Conservation (phyloP, 1,140 invertebrate genomes). For the Halyomorpha halys region DNA sequence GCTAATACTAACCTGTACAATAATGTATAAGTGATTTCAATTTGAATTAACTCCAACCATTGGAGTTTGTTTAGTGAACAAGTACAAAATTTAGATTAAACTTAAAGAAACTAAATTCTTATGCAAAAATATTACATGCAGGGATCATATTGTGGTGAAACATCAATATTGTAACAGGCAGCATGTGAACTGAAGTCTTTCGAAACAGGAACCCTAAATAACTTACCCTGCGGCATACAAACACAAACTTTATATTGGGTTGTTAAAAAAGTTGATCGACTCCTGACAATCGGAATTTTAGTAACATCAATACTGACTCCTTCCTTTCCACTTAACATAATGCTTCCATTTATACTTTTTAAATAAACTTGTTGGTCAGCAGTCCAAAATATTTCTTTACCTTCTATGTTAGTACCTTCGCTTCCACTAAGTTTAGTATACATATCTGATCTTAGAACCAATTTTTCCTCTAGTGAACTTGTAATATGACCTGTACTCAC, state of each 20-base stretch:
- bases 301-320: constrained; percentile 60
- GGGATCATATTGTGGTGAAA: constrained; percentile 50
- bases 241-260: constrained; percentile 73
- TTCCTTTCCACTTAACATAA: constrained; percentile 52
- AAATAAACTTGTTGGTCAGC: constrained; percentile 71
- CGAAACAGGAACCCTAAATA: constrained; percentile 63
- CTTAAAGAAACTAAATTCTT: too few relatives aligned
- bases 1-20: too few relatives aligned
- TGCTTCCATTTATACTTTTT: constrained; percentile 65
- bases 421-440: constrained; percentile 29
- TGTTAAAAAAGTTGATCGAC: constrained; percentile 45
- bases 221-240: constrained; percentile 73
- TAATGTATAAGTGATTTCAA: too few relatives aligned
- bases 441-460: constrained; percentile 51
- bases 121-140: constrained; percentile 41
- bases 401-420: constrained; percentile 44
- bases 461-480: constrained; percentile 55
- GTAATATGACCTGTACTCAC: constrained; percentile 60
- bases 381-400: constrained; percentile 48
- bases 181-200: constrained; percentile 37
- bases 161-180: constrained; percentile 31
- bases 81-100: too few relatives aligned
- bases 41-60: too few relatives aligned
- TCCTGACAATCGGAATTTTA: constrained; percentile 50
- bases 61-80: too few relatives aligned